These are phyloP conservation scores for Uromys caudimaculatus DNA, from an alignment of 2,797 vertebrate genomes.

Conservation along the genomic window DNA sequence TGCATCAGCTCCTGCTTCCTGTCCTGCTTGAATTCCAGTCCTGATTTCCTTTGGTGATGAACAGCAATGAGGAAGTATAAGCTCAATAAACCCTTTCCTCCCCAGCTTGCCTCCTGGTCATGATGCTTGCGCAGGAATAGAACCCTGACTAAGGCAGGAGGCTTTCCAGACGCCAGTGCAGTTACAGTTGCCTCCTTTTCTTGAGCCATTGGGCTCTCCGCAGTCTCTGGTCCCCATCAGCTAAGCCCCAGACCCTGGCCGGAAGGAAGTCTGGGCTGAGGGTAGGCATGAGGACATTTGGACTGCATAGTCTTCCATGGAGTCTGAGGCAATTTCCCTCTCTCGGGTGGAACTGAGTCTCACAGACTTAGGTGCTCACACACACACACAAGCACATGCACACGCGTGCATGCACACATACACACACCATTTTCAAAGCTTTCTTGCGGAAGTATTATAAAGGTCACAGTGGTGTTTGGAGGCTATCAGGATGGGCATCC, in stretches of 20 bases:
- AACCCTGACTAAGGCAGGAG: too few relatives aligned
- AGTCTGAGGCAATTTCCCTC: constrained; percentile 48
- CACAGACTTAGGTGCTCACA: neutral
- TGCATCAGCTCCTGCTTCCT: too few relatives aligned
- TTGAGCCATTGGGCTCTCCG: constrained; percentile 21
- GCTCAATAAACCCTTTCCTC: too few relatives aligned
- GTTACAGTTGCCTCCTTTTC: neutral
- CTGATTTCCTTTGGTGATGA: too few relatives aligned
- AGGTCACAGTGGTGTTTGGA: neutral
- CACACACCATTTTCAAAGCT: neutral
- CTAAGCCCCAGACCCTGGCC: constrained; percentile 37
- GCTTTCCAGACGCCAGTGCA: neutral
- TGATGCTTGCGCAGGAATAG: too few relatives aligned
- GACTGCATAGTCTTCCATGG: constrained; percentile 69
- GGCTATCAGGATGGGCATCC: accelerated
- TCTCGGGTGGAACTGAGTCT: constrained; percentile 47
- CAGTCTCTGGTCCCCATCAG: neutral
- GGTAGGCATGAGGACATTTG: neutral
- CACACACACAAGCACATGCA: neutral
- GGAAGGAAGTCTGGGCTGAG: neutral
- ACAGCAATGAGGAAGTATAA: too few relatives aligned
- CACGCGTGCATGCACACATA: neutral
- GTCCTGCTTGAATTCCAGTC: too few relatives aligned
- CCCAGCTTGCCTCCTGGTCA: too few relatives aligned
- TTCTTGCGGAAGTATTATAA: neutral